phyloP scores from a whole-genome alignment of 2,888 invertebrate genomes.

The Plagiodera versicolora region DNA sequence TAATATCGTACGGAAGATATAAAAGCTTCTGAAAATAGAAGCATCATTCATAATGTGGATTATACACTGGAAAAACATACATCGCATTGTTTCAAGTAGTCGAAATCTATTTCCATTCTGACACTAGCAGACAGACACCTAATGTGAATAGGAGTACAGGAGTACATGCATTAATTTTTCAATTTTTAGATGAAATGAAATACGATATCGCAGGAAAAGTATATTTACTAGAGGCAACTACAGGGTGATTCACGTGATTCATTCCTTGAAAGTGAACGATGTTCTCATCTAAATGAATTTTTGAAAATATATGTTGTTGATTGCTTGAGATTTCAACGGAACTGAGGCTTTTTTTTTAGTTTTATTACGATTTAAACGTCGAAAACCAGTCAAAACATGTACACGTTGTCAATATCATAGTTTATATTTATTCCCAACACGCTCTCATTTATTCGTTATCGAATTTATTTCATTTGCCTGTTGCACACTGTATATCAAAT shows the following conservation, averaged over 20 bases:
- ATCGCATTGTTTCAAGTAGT: not conserved
- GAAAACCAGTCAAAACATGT: slow-evolving; percentile 6
- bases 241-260: too few relatives aligned
- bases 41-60: not conserved
- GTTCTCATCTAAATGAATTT: too few relatives aligned
- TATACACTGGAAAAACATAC: not conserved
- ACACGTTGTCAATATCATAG: not conserved
- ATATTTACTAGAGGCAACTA: too few relatives aligned
- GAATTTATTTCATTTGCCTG: too few relatives aligned
- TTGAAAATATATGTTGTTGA: too few relatives aligned
- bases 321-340: slow-evolving; percentile 19
- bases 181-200: too few relatives aligned
- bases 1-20: not conserved
- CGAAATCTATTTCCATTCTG: not conserved
- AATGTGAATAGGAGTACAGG: too few relatives aligned
- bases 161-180: too few relatives aligned
- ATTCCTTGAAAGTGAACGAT: too few relatives aligned
- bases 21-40: not conserved
- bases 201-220: too few relatives aligned
- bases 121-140: not conserved
- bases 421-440: not conserved
- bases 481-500: too few relatives aligned
- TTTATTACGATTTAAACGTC: not conserved
- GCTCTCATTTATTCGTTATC: too few relatives aligned
- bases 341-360: slow-evolving; percentile 5